Conservation (phyloP, 2,888 invertebrate species). For the Amphimallon solstitiale region DNA sequence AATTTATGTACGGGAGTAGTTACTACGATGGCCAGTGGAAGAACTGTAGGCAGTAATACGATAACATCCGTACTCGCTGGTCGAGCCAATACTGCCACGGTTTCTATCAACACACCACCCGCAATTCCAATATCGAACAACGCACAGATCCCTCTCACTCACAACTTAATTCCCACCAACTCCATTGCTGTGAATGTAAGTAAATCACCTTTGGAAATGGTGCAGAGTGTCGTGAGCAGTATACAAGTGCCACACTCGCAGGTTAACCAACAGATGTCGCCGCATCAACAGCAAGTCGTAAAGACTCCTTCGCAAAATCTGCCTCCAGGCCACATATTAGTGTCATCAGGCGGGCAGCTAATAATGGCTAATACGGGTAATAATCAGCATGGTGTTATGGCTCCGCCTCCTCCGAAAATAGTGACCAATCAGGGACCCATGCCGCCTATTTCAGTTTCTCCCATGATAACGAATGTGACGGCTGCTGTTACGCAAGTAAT, state of each 20-base stretch:
- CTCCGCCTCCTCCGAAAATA: slow-evolving; percentile 71
- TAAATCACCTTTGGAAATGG: slow-evolving; percentile 80
- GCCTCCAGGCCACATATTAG: slow-evolving; percentile 77
- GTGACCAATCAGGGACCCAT: slow-evolving; percentile 62
- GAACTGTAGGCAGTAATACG: slow-evolving; percentile 82
- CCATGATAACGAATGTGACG: slow-evolving; percentile 73
- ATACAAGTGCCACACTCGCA: slow-evolving; percentile 69
- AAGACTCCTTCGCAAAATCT: slow-evolving; percentile 65
- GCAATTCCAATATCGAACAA: slow-evolving; percentile 61
- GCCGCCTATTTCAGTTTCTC: slow-evolving; percentile 71
- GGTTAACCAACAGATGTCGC: slow-evolving; percentile 59
- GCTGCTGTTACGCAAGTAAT: slow-evolving; percentile 74
- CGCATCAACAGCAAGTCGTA: slow-evolving; percentile 59
- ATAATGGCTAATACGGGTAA: slow-evolving; percentile 70
- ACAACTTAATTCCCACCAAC: slow-evolving; percentile 64
- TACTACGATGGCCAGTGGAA: slow-evolving; percentile 76
- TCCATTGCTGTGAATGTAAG: slow-evolving; percentile 61
- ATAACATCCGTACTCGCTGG: slow-evolving; percentile 84
- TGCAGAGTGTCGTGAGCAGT: slow-evolving; percentile 79
- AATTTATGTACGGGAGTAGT: slow-evolving; percentile 60
- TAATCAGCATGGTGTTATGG: slow-evolving; percentile 70
- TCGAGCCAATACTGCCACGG: slow-evolving; percentile 79
- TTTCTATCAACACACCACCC: slow-evolving; percentile 75
- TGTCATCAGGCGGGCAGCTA: slow-evolving; percentile 79
- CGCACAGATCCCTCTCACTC: slow-evolving; percentile 62